Evolutionary conservation across 2,888 invertebrate genomes (phyloP), one percentile per base, ranked within the genome.

Genomic region (Magallana nippona): DNA sequence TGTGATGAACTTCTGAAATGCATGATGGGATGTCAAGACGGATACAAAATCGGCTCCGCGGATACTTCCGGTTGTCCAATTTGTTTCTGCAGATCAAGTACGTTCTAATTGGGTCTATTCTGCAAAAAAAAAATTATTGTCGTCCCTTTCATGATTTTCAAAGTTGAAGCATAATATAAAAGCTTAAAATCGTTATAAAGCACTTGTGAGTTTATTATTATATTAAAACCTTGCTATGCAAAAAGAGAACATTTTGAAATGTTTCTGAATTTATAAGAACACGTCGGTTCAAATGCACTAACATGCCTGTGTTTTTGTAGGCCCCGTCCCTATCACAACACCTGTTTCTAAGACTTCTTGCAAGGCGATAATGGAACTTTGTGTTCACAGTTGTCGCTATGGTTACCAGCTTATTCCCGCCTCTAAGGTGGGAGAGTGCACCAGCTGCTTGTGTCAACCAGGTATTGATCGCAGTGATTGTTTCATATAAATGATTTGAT

Each of bases 1-100:
- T 85, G 85, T 44, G 79, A 83, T 57, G 57, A 44, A n/a, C 79
- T 85, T 10, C 55, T 85, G 2, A 19, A 82, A 11, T 85, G 85
- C 58, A 85, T 85, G 22, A 58, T 71, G 55, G 56, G 55, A 3
- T 85, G 85, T 63, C 44, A 44, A 11, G 22, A 56, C 1, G 81
- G 82, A 19, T 85, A 85, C 55, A 32, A 32, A 55, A 80, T 85
- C 0, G 22, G 77, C 11, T 55, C 80, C 22, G 71, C 56, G 2
- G 78, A 60, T 15, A 57, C 44, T 19, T 78, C 71, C 17, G 83
- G 27, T 22, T 84, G 84, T 80, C 84, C 82, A 10, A n/a, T 71
- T 1, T 84, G 84, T 71, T 27, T n/a, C 5, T 84, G 84, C 55
- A 55, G 80, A 15, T 19, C 78, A 58, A 27, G 84, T 84, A 62